phyloP scores from a whole-genome alignment of 2,113 vertebrate species.

The Lepus timidus region DNA sequence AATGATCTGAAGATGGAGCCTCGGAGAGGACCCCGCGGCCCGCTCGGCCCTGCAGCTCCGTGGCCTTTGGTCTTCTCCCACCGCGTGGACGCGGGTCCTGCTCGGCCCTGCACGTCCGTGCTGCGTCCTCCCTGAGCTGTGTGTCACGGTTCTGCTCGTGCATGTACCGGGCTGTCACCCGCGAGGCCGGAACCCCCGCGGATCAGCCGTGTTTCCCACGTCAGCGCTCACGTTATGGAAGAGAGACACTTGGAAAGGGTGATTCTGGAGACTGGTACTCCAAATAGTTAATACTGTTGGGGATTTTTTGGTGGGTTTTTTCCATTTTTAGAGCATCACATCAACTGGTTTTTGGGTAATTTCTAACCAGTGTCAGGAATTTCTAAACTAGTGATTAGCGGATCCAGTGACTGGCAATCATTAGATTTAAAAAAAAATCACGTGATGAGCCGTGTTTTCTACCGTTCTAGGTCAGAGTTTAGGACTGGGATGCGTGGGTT shows the following conservation, averaged over 20 bases:
- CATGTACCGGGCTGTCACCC: background rate
- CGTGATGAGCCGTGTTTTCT: background rate
- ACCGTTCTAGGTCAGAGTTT: background rate
- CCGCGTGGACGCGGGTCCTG: background rate
- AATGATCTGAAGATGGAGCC: background rate
- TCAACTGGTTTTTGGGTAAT: background rate
- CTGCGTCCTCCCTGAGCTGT: background rate
- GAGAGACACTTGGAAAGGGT: background rate
- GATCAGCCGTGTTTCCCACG: too few species aligned
- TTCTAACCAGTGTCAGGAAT: background rate
- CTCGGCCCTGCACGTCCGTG: background rate
- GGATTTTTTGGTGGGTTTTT: background rate
- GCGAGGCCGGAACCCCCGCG: background rate
- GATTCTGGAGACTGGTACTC: background rate
- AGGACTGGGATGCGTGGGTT: background rate
- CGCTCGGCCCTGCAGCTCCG: background rate
- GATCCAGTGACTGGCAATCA: background rate
- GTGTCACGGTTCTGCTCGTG: background rate
- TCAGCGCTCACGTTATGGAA: background rate
- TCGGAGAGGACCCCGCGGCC: background rate
- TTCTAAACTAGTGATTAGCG: slow-evolving; percentile 32
- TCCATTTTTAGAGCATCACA: background rate
- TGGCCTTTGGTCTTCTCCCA: background rate
- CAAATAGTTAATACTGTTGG: background rate
- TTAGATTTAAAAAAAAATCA: background rate